Evolutionary conservation across 2,113 vertebrate genomes (phyloP).

Genomic region (Brachyhypopomus occidentalis): DNA sequence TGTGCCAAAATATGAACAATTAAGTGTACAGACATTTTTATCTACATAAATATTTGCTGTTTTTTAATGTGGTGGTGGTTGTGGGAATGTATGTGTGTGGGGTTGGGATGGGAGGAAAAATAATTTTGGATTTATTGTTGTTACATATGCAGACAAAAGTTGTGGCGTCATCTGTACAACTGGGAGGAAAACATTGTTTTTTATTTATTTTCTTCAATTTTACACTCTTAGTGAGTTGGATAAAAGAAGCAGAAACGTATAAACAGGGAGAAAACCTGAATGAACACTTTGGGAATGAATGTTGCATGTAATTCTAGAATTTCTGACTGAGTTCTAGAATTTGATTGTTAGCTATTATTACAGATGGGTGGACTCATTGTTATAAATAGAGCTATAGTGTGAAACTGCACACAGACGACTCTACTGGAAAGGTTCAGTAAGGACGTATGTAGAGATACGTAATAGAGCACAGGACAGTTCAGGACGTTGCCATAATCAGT

Average conservation of each 20-base stretch:
- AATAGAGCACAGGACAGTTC: not conserved
- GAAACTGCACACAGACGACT: too few species aligned
- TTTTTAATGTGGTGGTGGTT: constrained; percentile 55
- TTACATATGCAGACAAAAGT: constrained; percentile 46
- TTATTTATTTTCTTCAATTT: constrained; percentile 17
- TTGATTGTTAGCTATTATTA: not conserved
- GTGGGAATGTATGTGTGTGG: constrained; percentile 44
- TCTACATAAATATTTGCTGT: constrained; percentile 76
- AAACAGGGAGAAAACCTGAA: not conserved
- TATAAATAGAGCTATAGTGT: not conserved
- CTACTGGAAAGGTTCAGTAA: not conserved
- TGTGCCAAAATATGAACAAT: constrained; percentile 87
- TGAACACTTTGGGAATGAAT: not conserved
- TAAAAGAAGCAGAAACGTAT: not conserved
- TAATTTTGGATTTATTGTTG: constrained; percentile 60
- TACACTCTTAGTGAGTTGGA: constrained; percentile 22
- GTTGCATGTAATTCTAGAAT: not conserved
- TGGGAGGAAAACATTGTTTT: constrained; percentile 29
- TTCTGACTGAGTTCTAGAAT: not conserved
- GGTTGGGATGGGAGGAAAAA: constrained; percentile 54
- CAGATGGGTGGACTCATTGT: not conserved
- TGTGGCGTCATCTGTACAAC: constrained; percentile 46
- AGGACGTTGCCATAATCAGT: constrained; percentile 13
- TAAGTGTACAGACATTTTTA: constrained; percentile 82
- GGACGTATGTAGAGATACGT: not conserved